Base-by-base conservation (phyloP, 2,888 invertebrate genomes). In the Lacanobia wlatinum region DNA sequence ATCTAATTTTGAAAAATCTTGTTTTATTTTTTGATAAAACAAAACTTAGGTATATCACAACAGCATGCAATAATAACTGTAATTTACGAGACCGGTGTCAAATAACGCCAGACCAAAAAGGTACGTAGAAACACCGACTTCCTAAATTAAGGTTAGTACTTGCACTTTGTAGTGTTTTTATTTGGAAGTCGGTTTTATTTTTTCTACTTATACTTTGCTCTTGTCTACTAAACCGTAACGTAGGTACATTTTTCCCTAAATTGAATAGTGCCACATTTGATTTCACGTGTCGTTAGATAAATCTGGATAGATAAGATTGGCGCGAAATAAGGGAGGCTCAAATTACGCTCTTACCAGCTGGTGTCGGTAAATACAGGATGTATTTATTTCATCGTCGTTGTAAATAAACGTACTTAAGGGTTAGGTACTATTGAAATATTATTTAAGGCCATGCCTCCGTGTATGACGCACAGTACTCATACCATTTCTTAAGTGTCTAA, bases 341-440 rank as follows among this genome's bases (percentile, higher is more conserved):
- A 50, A 48, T 48, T n/a, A 38, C 38, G n/a, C 2, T 58, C 16
- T 16, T 14, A 16, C 23, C 58, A 10, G n/a, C n/a, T n/a, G 18
- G n/a, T 18, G 28, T 9, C 23, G 5, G 7, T 64, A 28, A 21
- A 38, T 16, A 23, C 38, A 21, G 12, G 18, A 28, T 58, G 18
- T 12, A 40, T 40, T 40, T 12, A 40, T 40, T 40, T 40, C 40
- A 40, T 40, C 16, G 16, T 14, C 46, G 0, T 46, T 46, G 7
- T 43, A 23, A 23, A 83, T 82, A 86, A 88, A 88, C 5, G 52
- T 90, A 88, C 88, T 14, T 43, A 14, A 14, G 83, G 70, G n/a
- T n/a, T 28, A 28, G 80, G 82, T 84, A 87, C 83, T 86, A 85
- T 87, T 80, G 83, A 84, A 90, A 81, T 87, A 85, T 86, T 61